Base-by-base conservation (phyloP, 2,888 invertebrate genomes). In the Acanthosepion lycidas region DNA sequence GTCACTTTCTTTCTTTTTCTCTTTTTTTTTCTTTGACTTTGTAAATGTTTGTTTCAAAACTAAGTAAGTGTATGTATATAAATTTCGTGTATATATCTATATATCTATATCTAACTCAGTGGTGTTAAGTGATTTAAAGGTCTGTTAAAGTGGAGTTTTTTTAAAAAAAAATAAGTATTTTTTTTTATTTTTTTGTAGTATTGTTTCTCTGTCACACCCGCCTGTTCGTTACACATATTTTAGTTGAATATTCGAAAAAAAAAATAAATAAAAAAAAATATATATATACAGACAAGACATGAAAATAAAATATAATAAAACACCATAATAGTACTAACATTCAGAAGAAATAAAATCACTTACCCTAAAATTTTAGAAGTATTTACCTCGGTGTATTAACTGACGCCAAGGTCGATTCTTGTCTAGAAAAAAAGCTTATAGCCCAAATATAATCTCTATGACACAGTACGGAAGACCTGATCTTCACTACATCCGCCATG, bases 401-500 rank as follows among this genome's bases (percentile, higher is more conserved):
- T n/a, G 23, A 78, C 15, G n/a, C 33, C n/a, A 78, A 78, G 20
- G 12, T 78, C 15, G 78, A 78, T 78, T 78, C n/a, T n/a, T 15
- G n/a, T 78, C 78, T 78, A 33, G n/a, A 78, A 78, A n/a, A 33
- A 78, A 78, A 78, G n/a, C n/a, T 9, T n/a, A 33, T n/a, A 78
- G 59, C 59, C 78, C 78, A 78, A 78, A 78, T 78, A 59, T 23
- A 59, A 59, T 59, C 59, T 20, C n/a, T 78, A 78, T n/a, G 78
- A 93, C 49, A 49, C 49, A 93, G 51, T 51, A 93, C 49, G 93
- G 93, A 49, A 53, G n/a, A 48, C 15, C 51, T 49, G 51, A n/a
- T n/a, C 53, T 93, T 93, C 93, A 26, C 93, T 93, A 49, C 51
- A 93, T 93, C 93, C 93, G 93, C 93, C 93, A 93, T 93, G 93